A percentile compares a stretch with the other conserved stretches of the same genome.
Conservation (phyloP, 53 echinoderm and acorn worm species). For the Crossaster papposus region DNA sequence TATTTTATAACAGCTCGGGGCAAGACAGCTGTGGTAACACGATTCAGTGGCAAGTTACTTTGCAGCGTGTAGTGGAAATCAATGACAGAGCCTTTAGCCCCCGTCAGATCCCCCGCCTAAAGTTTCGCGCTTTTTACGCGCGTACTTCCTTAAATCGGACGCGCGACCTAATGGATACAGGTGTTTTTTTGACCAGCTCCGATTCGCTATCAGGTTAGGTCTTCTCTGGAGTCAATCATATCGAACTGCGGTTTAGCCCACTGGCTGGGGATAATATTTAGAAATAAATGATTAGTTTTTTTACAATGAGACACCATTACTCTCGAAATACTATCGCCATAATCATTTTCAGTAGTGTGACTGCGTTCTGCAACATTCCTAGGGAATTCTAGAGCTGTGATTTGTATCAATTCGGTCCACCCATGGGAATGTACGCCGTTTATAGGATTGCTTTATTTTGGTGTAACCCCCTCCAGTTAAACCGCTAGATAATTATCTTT, state of each 20-base stretch:
- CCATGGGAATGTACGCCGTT: background rate
- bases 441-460: slow-evolving; percentile 13
- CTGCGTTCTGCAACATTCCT: slow-evolving; percentile 17
- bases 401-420: slow-evolving; percentile 4
- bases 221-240: slow-evolving; percentile 30
- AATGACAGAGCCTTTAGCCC: slow-evolving; percentile 42
- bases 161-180: slow-evolving; percentile 42
- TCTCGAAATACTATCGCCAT: background rate
- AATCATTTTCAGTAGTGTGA: background rate
- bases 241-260: slow-evolving; percentile 27
- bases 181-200: slow-evolving; percentile 12
- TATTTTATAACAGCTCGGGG: slow-evolving; percentile 48
- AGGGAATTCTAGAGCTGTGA: slow-evolving; percentile 4
- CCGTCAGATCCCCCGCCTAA: slow-evolving; percentile 25
- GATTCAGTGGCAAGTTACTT: slow-evolving; percentile 26
- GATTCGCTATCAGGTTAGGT: slow-evolving; percentile 18
- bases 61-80: slow-evolving; percentile 41
- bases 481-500: slow-evolving; percentile 1
- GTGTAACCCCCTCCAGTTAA: background rate
- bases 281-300: slow-evolving; percentile 17
- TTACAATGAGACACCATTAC: background rate
- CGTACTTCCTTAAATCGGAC: background rate
- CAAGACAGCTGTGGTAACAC: slow-evolving; percentile 60
- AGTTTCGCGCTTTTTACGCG: slow-evolving; percentile 3
- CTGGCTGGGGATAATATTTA: slow-evolving; percentile 45